phyloP scores from a whole-genome alignment of 2,113 vertebrate species.

The Corvus cornix region DNA sequence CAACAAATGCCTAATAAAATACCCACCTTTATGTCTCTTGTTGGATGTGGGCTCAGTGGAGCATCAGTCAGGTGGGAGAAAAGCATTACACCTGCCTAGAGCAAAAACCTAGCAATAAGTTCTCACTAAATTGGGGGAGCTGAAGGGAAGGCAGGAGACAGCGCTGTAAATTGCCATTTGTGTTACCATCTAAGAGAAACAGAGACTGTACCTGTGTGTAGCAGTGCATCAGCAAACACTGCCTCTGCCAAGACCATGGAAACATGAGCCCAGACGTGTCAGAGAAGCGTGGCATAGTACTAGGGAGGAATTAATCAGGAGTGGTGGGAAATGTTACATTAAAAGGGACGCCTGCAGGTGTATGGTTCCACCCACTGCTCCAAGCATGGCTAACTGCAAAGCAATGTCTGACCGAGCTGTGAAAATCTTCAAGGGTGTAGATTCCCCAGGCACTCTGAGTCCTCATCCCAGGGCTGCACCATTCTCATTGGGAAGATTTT shows the following conservation, averaged over 20 bases:
- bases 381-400: background rate
- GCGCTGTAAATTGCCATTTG: background rate
- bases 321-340: background rate
- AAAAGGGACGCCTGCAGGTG: background rate
- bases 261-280: fast-evolving
- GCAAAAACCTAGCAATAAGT: background rate
- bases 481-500: background rate
- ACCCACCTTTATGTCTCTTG: background rate
- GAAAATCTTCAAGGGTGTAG: background rate
- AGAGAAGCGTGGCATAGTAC: background rate
- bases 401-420: background rate
- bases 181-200: background rate
- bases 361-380: background rate
- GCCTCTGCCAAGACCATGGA: background rate
- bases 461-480: background rate
- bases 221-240: background rate
- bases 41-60: background rate
- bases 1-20: background rate
- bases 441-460: background rate
- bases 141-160: background rate
- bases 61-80: background rate
- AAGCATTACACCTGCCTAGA: background rate
- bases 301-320: background rate
- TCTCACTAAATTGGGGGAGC: background rate
- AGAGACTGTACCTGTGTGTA: background rate